Evolutionary conservation across 1,140 invertebrate species (phyloP).

Genomic region (Formica selysi): DNA sequence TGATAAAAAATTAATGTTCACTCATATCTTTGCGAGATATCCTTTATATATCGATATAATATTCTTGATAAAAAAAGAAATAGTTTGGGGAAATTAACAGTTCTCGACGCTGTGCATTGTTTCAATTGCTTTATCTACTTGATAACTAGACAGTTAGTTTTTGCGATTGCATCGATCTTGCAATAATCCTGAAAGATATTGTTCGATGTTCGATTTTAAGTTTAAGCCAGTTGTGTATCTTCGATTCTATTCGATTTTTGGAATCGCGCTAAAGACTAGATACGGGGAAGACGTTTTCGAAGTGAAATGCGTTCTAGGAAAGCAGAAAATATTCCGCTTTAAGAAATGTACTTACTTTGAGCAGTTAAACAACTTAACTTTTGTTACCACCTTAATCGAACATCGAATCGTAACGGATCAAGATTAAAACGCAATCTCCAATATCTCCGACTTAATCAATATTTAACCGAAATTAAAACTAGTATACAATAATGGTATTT

Average conservation of each 20-base stretch:
- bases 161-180: slow-evolving; percentile 27
- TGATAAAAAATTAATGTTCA: background rate
- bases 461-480: background rate
- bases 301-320: slow-evolving; percentile 39
- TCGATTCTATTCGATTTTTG: slow-evolving; percentile 52
- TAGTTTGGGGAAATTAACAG: background rate
- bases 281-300: slow-evolving; percentile 63
- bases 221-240: slow-evolving; percentile 5
- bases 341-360: slow-evolving; percentile 16
- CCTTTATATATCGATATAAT: background rate
- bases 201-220: slow-evolving; percentile 40
- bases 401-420: background rate
- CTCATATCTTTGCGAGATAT: background rate
- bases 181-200: slow-evolving; percentile 45
- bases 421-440: background rate
- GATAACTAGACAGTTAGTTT: background rate
- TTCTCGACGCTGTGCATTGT: slow-evolving; percentile 51
- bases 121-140: slow-evolving; percentile 17
- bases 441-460: background rate
- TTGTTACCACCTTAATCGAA: slow-evolving; percentile 12
- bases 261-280: slow-evolving; percentile 53
- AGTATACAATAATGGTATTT: too few species aligned
- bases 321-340: slow-evolving; percentile 8
- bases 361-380: slow-evolving; percentile 17
- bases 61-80: background rate